Evolutionary conservation across 2,113 vertebrate genomes (phyloP).

Genomic region (Numida meleagris): DNA sequence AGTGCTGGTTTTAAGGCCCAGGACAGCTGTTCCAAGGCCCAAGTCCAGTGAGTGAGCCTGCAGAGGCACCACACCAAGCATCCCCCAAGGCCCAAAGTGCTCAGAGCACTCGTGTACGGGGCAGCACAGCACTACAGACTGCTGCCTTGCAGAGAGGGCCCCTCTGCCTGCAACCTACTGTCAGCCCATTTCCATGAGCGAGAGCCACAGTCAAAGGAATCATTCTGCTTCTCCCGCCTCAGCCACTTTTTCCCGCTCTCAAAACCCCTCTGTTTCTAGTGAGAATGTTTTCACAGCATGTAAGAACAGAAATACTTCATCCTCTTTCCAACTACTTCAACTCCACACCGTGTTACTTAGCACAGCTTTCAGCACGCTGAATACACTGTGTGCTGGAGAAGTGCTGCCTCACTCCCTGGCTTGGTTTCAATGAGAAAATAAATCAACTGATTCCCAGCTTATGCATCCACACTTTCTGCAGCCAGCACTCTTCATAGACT

Average conservation of each 20-base stretch:
- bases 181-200: not conserved
- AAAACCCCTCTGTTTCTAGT: not conserved
- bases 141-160: not conserved
- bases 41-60: not conserved
- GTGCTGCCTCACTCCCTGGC: not conserved
- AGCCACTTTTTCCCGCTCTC: accelerated
- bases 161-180: not conserved
- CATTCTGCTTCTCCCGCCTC: accelerated
- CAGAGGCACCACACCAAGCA: not conserved
- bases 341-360: not conserved
- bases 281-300: not conserved
- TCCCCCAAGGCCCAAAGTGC: too few relatives aligned
- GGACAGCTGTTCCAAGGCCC: not conserved
- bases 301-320: not conserved
- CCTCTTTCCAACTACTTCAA: not conserved
- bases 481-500: not conserved
- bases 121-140: not conserved
- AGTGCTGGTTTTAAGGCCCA: not conserved
- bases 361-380: not conserved
- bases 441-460: not conserved
- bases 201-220: not conserved
- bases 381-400: not conserved
- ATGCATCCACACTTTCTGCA: not conserved
- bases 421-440: not conserved
- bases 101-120: not conserved